Evolutionary conservation across 2,888 invertebrate genomes (phyloP), one percentile per base, ranked within the genome.

Genomic region (Chydorus sphaericus): DNA sequence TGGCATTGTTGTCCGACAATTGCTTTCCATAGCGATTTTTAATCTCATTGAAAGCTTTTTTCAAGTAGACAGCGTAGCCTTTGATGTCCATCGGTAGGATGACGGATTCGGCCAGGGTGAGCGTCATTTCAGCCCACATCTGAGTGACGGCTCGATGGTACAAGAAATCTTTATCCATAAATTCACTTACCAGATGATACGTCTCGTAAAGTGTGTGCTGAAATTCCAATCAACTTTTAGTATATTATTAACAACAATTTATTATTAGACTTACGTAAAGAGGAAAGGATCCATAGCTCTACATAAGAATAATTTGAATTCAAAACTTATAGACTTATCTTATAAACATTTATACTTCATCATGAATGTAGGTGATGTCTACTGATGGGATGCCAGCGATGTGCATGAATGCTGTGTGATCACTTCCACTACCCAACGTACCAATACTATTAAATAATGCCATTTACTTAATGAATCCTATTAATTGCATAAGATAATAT

Each of bases 391-490:
- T 64, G 3, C 73, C 74, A 11, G 70, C 62, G 56, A 63, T 65
- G 39, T 67, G 67, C 33, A 72, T 62, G 61, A 74, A 74, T 2
- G 69, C 64, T 5, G 68, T 67, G 60, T 69, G 71, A 61, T 75
- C 73, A 58, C 71, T 71, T 8, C 72, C 73, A 18, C 69, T 68
- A 1, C 70, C 71, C 0, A 72, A 66, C 10, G 61, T 39, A 2
- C 39, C 36, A 1, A 68, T 60, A 31, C 68, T 61, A n/a, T n/a
- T n/a, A n/a, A n/a, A n/a, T n/a, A n/a, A n/a, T n/a, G n/a, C n/a
- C n/a, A n/a, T n/a, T n/a, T n/a, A n/a, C n/a, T n/a, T n/a, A n/a
- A n/a, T 2, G 38, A 55, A 50, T 29, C 10, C 3, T 31, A 30
- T 2, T 8, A 8, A 26, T 14, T 33, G n/a, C 8, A 1, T 7